phyloP scores from a whole-genome alignment of 2,888 invertebrate genomes.

The Nowickia ferox region DNA sequence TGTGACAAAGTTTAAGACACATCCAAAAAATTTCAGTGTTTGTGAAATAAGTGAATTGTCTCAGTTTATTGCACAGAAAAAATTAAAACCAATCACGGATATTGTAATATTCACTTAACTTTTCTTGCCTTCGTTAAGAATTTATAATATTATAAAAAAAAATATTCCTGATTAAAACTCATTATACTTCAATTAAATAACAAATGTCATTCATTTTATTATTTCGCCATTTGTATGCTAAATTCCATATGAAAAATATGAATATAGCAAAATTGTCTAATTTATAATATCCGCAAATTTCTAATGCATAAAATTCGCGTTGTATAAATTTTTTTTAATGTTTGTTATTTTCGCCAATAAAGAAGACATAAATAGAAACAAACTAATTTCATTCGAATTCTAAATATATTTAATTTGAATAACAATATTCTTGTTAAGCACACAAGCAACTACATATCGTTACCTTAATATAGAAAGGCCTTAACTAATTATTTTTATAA shows the following conservation, averaged over 20 bases:
- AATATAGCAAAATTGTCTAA: neutral
- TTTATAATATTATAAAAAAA: no score
- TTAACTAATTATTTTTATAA: no score
- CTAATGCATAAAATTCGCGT: neutral
- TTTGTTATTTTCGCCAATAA: conserved; percentile 35
- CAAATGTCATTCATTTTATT: neutral
- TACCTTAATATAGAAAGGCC: no score
- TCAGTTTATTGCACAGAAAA: no score
- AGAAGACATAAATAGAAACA: conserved; percentile 37
- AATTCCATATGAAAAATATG: neutral
- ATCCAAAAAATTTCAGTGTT: no score
- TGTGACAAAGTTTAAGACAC: no score
- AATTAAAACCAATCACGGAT: no score
- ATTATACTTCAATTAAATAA: no score
- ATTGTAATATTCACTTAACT: no score
- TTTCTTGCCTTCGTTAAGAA: no score
- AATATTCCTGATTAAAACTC: no score
- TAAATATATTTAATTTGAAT: conserved; percentile 58
- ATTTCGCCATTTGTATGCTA: neutral
- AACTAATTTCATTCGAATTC: conserved; percentile 55
- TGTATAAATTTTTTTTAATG: conserved; percentile 26
- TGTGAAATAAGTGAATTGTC: no score
- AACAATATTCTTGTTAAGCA: conserved; percentile 29
- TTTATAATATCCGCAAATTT: neutral
- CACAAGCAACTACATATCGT: neutral